phyloP scores from a whole-genome alignment of 1,140 invertebrate species.

The Calosoma granatense region DNA sequence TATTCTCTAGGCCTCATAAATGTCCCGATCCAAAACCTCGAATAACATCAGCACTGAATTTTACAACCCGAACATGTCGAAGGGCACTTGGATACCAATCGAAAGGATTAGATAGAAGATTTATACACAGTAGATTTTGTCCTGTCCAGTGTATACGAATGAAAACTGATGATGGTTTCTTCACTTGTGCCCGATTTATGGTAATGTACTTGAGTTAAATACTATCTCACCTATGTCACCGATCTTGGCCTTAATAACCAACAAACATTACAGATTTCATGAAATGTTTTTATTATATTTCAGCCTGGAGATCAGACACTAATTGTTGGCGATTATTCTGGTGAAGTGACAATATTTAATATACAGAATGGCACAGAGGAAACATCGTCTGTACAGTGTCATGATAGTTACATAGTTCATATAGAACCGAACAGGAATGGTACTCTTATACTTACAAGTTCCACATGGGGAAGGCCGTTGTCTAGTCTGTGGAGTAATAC shows the following conservation, averaged over 20 bases:
- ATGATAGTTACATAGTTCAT: conserved; percentile 74
- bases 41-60: conserved; percentile 59
- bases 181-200: conserved; percentile 71
- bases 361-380: conserved; percentile 68
- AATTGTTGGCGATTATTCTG: conserved; percentile 75
- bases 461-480: conserved; percentile 68
- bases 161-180: conserved; percentile 63
- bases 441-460: conserved; percentile 73
- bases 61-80: conserved; percentile 49
- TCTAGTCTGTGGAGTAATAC: conserved; percentile 76
- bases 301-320: conserved; percentile 70
- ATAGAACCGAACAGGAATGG: conserved; percentile 64
- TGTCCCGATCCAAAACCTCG: conserved; percentile 79
- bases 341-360: conserved; percentile 83
- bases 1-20: conserved; percentile 66
- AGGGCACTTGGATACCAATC: conserved; percentile 43
- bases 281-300: conserved; percentile 22
- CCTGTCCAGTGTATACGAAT: conserved; percentile 72
- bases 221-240: not conserved
- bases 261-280: conserved; percentile 1
- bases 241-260: not conserved
- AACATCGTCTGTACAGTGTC: conserved; percentile 58
- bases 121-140: conserved; percentile 83
- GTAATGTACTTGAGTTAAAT: conserved; percentile 40
- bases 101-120: conserved; percentile 59